Evolutionary conservation across 2,797 vertebrate species (phyloP), one percentile per base, ranked within the genome.

Genomic region (Numenius phaeopus): DNA sequence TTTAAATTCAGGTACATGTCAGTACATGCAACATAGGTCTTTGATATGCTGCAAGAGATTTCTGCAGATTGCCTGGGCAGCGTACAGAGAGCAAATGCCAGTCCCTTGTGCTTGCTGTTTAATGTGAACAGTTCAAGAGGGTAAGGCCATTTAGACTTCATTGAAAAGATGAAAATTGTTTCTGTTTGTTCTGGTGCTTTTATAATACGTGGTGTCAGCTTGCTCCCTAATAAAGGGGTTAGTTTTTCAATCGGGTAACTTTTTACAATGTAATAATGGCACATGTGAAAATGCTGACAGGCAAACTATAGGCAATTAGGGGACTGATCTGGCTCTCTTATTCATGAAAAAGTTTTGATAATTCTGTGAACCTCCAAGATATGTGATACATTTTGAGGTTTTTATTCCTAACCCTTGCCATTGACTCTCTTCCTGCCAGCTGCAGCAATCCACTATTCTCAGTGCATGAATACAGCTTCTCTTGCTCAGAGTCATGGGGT

Each of bases 171-270:
- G 64, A 87, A 95, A 94, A 67, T 19, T 23, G 34, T 64, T 83
- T 87, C 71, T 39, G 7, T 84, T 84, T 89, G 39, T 73, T 96
- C 59, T 2, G 1, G 11, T 71, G 17, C 55, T 92, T 83, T 93
- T 84, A 67, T 77, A 69, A 39, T n/a, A 42, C 30, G n/a, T 75
- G 67, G 49, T 50, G 11, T 64, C 44, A 42, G 44, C 46, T 87
- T 91, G 42, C 50, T n/a, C 50, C 76, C 54, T 94, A 94, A 94
- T 87, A 85, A 81, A 78, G 27, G 59, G 92, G 54, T 96, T 94
- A 85, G 79, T 19, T 92, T 94, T 95, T 92, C 39, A 72, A 76
- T 87, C 7, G 49, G 19, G 12, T 47, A 72, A 16, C 46, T 39
- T 89, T 89, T 54, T 65, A 77, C 10, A 27, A 26, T 92, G 72